Base-by-base conservation (phyloP, 2,888 invertebrate genomes). In the Trichogramma dendrolimi region DNA sequence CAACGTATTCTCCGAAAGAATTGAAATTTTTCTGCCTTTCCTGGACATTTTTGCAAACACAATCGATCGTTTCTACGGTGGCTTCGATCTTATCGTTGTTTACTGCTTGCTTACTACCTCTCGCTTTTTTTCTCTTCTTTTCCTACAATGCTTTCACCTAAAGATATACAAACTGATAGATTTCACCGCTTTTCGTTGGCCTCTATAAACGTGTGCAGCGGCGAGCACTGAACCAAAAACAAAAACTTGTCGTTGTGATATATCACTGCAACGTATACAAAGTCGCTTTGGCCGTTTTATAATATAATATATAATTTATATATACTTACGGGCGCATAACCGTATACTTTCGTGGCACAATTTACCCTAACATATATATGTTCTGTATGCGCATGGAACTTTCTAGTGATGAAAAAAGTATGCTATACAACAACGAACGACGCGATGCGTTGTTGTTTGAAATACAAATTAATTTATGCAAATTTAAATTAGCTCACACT, bases 401-500 rank as follows among this genome's bases (percentile, higher is more conserved):
- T 27, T 27, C 27, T 27, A 2, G 27, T 27, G 27, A 27, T 27
- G 27, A 27, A 27, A 27, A 27, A 27, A 27, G 27, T 2, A 27
- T 27, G 27, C 27, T 27, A 27, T 27, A 27, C 27, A 2, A 27
- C 27, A 27, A 27, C 27, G 27, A 27, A 27, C 27, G 27, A 27
- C 27, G 27, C 27, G 27, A 27, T 27, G 27, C 27, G 27, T 27
- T 27, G 27, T 27, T 27, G 27, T 27, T 63, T 60, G 48, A 56
- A 38, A 63, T 63, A 59, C 62, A 59, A 63, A 63, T 63, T 56
- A 56, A 63, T 63, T 27, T 56, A 40, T 53, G 62, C 10, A 59
- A 39, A 63, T 63, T 59, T 43, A 48, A 59, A 63, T 60, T 56
- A 53, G 56, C 56, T 60, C 59, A 63, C 59, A 63, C 62, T 63